Conservation (phyloP, 1,140 invertebrate species). For the Caenorhabditis inopinata region DNA sequence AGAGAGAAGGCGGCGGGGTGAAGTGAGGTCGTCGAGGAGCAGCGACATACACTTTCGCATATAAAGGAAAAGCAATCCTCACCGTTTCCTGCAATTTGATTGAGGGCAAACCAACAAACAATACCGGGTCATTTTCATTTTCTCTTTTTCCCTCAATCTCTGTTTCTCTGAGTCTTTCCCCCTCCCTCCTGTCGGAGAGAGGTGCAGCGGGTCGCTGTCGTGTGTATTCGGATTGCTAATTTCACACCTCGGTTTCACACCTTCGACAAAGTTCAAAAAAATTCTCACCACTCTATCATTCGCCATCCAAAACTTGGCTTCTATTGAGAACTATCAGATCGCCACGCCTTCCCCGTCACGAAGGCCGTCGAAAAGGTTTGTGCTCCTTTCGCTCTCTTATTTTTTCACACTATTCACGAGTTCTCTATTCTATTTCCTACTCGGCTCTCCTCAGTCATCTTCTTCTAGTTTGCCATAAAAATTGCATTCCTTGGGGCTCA, state of each 20-base stretch:
- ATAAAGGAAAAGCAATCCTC: background rate
- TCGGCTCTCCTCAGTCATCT: too few relatives aligned
- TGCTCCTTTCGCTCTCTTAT: too few relatives aligned
- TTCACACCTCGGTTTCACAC: slow-evolving; percentile 31
- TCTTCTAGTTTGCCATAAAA: background rate
- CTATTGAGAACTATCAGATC: background rate
- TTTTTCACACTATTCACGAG: too few relatives aligned
- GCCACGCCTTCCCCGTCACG: background rate
- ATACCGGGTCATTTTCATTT: background rate
- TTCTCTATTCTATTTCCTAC: too few relatives aligned
- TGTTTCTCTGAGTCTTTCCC: slow-evolving; percentile 6
- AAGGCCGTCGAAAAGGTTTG: slow-evolving; percentile 11
- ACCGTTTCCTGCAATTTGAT: slow-evolving; percentile 28
- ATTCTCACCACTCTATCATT: background rate
- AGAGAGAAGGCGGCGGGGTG: background rate
- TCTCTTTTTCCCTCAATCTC: background rate
- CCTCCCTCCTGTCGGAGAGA: background rate
- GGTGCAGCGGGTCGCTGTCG: background rate
- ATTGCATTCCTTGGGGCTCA: background rate
- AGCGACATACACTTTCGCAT: slow-evolving; percentile 15
- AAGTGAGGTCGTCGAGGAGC: background rate
- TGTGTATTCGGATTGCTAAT: slow-evolving; percentile 31
- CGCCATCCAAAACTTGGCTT: background rate
- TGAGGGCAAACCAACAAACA: slow-evolving; percentile 28
- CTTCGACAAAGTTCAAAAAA: background rate